A percentile compares a stretch with the other conserved stretches of the same genome.
phyloP scores from a whole-genome alignment of 2,797 vertebrate genomes.

The Morus bassanus region DNA sequence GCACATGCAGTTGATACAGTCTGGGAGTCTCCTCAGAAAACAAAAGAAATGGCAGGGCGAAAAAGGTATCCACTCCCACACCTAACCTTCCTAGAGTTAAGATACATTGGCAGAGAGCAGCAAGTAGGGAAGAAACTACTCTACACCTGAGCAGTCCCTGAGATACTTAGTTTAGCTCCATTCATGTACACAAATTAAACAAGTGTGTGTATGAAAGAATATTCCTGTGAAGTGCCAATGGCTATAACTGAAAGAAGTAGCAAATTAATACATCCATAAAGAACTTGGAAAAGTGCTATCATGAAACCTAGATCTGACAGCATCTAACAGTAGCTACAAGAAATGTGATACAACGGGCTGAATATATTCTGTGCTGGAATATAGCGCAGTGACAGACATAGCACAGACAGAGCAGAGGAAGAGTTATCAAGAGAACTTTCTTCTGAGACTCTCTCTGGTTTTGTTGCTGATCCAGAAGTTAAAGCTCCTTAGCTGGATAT shows the following conservation, averaged over 20 bases:
- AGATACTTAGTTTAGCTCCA: background rate
- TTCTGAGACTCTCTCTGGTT: background rate
- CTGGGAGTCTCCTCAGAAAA: background rate
- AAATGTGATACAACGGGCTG: background rate
- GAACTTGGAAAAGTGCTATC: background rate
- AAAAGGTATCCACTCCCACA: background rate
- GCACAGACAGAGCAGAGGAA: background rate
- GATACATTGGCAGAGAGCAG: background rate
- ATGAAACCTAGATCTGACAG: background rate
- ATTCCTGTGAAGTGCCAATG: background rate
- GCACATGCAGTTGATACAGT: rapidly evolving
- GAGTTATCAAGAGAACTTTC: background rate
- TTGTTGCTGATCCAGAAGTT: background rate
- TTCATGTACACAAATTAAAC: background rate
- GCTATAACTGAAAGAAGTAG: background rate
- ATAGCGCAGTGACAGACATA: background rate
- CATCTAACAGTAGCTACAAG: background rate
- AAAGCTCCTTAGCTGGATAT: background rate
- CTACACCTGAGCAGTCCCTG: background rate
- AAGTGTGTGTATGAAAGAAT: background rate
- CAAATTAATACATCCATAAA: background rate
- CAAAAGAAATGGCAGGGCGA: background rate
- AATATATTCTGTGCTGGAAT: background rate
- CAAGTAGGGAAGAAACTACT: background rate
- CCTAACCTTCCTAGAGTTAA: background rate